Base-by-base conservation (phyloP, 2,797 vertebrate genomes). In the Menidia menidia region DNA sequence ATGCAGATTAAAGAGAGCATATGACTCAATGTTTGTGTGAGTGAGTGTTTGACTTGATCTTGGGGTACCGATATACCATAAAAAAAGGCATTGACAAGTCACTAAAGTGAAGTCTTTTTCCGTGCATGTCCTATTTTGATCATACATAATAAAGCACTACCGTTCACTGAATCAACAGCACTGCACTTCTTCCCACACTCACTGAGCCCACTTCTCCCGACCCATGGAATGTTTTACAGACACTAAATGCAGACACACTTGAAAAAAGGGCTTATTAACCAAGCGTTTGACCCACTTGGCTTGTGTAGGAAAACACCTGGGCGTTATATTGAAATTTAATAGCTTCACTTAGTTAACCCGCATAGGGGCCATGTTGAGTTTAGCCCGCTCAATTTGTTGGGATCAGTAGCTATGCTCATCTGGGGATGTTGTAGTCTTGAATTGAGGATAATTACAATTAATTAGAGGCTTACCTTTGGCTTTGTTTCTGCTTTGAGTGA, bases 401-500 rank as follows among this genome's bases (percentile, higher is more conserved):
- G 87, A 89, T 92, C 91, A 90, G 89, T 88, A 84, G 81, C 75
- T 82, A 67, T 75, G 75, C 75, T 79, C 74, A 55, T 71, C 44
- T 25, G 1, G 86, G 86, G 87, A 84, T 75, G 83, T 86, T 78
- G 84, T 71, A 63, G 78, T 83, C 89, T 80, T 78, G 80, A 69
- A 84, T 92, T 81, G 73, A 77, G 75, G 87, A 60, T 93, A 90
- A 94, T 93, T 90, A 81, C 82, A 89, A 89, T 92, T 91, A 92
- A 93, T 93, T 90, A 91, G 81, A 25, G 32, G 73, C 76, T 87
- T 89, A 82, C 64, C 75, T 89, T 75, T 78, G 83, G 79, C 82
- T 87, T 75, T 66, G 65, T 84, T 81, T 73, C 71, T 3, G 8
- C 71, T 47, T 41, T 18, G 60, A 82, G 85, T 52, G 60, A 82